Conservation (phyloP, 2,888 invertebrate species). For the Plebejus melissa region DNA sequence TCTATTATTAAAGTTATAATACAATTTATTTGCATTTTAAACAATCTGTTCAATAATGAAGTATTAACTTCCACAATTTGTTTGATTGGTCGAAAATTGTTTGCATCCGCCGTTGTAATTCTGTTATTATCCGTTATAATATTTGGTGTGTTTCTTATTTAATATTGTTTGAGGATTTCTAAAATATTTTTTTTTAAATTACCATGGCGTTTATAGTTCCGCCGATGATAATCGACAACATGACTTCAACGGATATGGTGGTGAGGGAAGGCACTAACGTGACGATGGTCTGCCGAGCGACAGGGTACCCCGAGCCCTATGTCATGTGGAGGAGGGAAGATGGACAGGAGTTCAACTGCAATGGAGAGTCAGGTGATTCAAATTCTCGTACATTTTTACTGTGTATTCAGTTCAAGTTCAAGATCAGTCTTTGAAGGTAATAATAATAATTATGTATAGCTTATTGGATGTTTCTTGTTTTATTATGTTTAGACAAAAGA, state of each 20-base stretch:
- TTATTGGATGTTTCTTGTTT: too few relatives aligned
- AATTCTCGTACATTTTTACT: not conserved
- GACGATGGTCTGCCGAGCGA: conserved; percentile 91
- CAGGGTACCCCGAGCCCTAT: conserved; percentile 93
- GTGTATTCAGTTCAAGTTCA: too few relatives aligned
- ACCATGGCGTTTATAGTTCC: conserved; percentile 82
- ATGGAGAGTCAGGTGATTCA: conserved; percentile 87
- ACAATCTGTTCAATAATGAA: not conserved
- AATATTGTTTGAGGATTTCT: not conserved
- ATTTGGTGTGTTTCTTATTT: not conserved
- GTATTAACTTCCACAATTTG: not conserved
- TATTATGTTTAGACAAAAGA: not conserved
- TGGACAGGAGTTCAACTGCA: conserved; percentile 92
- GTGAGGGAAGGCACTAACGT: conserved; percentile 94
- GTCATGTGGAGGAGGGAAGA: conserved; percentile 96
- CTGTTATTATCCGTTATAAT: not conserved
- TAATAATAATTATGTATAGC: too few relatives aligned
- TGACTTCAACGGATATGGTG: conserved; percentile 95
- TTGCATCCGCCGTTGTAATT: not conserved
- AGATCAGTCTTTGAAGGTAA: too few relatives aligned
- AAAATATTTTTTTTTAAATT: not conserved
- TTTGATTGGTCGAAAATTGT: not conserved
- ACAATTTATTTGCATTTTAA: conserved; percentile 5
- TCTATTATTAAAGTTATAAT: conserved; percentile 15
- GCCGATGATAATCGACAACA: conserved; percentile 91